Conservation (phyloP, 2,113 vertebrate genomes). For the Sylvietta virens region DNA sequence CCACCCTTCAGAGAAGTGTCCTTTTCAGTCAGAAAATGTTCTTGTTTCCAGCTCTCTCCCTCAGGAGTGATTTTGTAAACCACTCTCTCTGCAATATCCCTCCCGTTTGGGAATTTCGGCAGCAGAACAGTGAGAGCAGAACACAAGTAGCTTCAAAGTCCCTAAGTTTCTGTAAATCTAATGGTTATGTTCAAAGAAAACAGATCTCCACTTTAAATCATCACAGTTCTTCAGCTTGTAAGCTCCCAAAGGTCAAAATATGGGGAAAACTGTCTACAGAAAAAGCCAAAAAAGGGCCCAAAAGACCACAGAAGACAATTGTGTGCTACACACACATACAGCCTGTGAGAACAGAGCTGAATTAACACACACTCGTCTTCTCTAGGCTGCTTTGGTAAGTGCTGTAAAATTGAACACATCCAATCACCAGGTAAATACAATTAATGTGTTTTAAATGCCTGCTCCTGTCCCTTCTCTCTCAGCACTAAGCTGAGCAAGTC, state of each 20-base stretch:
- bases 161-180: not conserved
- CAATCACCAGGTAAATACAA: not conserved
- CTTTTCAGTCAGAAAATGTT: not conserved
- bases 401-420: not conserved
- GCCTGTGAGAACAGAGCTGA: not conserved
- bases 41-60: not conserved
- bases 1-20: not conserved
- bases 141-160: not conserved
- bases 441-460: not conserved
- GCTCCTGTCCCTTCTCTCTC: not conserved
- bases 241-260: not conserved
- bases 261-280: not conserved
- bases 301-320: not conserved
- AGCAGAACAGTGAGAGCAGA: not conserved
- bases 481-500: not conserved
- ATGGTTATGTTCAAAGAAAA: not conserved
- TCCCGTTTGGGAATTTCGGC: not conserved
- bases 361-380: not conserved
- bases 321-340: not conserved
- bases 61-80: too few relatives aligned
- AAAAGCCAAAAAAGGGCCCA: not conserved
- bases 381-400: not conserved
- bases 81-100: too few relatives aligned
- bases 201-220: not conserved
- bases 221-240: not conserved